Percentiles rank a stretch among this genome's conserved stretches.
phyloP scores from a whole-genome alignment of 2,888 invertebrate genomes.

The Chloroclysta siterata region DNA sequence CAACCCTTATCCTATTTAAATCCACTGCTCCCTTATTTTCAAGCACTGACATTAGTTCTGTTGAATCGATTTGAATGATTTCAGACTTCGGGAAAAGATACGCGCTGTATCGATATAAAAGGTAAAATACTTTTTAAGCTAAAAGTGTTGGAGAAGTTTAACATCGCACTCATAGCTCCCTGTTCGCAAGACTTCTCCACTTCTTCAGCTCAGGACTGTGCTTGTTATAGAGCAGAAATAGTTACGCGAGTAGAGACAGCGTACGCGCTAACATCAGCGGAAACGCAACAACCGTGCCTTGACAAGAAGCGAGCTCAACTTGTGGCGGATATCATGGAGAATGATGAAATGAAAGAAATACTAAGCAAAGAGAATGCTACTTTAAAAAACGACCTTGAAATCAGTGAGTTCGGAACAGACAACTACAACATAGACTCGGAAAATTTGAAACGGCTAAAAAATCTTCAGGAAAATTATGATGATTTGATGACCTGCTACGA shows the following conservation, averaged over 20 bases:
- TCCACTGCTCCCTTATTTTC: too few relatives aligned
- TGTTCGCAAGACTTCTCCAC: conserved; percentile 60
- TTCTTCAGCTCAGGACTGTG: conserved; percentile 49
- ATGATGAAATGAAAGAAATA: conserved; percentile 76
- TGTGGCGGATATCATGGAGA: conserved; percentile 76
- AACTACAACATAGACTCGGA: conserved; percentile 62
- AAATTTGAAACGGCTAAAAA: conserved; percentile 69
- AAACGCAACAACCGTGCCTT: conserved; percentile 48
- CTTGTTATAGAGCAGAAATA: conserved; percentile 67
- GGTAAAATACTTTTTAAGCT: conserved; percentile 76
- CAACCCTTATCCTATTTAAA: too few relatives aligned
- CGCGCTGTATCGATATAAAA: conserved; percentile 68
- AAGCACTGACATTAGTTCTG: not conserved
- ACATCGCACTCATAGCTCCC: conserved; percentile 72
- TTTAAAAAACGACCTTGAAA: conserved; percentile 46
- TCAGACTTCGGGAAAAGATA: conserved; percentile 72
- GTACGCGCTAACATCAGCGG: conserved; percentile 61
- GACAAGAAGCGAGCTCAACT: conserved; percentile 73
- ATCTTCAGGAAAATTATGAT: conserved; percentile 70
- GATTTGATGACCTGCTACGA: conserved; percentile 72
- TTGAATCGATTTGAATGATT: conserved; percentile 25
- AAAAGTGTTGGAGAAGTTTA: conserved; percentile 76
- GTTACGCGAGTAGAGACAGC: conserved; percentile 54
- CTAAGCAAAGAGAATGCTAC: conserved; percentile 58
- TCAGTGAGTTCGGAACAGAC: conserved; percentile 49